Evolutionary conservation across 2,888 invertebrate genomes (phyloP).

Genomic region (Zhuqinia jingwanae): DNA sequence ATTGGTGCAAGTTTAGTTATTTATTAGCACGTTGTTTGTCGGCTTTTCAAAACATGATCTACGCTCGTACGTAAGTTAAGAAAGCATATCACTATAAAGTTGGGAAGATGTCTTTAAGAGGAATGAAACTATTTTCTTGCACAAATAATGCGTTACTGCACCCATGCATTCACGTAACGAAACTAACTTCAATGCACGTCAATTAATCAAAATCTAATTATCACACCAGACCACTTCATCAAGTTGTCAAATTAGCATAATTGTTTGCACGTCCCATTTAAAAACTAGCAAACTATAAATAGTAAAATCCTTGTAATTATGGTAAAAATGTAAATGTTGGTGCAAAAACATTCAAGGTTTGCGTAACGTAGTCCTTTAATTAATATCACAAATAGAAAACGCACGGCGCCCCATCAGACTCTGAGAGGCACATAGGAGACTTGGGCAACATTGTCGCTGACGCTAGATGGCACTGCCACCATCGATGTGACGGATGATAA

Average conservation of each 20-base stretch:
- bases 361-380: neutral
- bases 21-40: too few relatives aligned
- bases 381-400: slow-evolving; percentile 82
- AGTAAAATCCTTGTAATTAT: neutral
- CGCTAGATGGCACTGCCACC: slow-evolving; percentile 85
- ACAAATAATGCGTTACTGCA: too few relatives aligned
- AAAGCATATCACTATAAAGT: too few relatives aligned
- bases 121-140: neutral
- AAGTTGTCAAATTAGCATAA: slow-evolving; percentile 20
- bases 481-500: slow-evolving; percentile 85
- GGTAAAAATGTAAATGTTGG: too few relatives aligned
- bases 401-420: slow-evolving; percentile 90
- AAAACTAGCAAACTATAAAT: too few relatives aligned
- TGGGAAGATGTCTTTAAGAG: neutral
- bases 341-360: too few relatives aligned
- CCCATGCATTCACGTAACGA: neutral
- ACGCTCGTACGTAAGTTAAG: too few relatives aligned
- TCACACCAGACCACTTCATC: neutral
- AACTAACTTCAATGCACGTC: neutral
- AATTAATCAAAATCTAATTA: slow-evolving; percentile 21
- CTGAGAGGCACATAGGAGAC: slow-evolving; percentile 92
- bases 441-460: slow-evolving; percentile 91
- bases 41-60: too few relatives aligned
- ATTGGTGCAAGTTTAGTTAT: too few relatives aligned
- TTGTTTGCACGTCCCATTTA: neutral